These are phyloP conservation scores for Rallus limicola DNA, from an alignment of 2,113 vertebrate species.

Conservation along the genomic window DNA sequence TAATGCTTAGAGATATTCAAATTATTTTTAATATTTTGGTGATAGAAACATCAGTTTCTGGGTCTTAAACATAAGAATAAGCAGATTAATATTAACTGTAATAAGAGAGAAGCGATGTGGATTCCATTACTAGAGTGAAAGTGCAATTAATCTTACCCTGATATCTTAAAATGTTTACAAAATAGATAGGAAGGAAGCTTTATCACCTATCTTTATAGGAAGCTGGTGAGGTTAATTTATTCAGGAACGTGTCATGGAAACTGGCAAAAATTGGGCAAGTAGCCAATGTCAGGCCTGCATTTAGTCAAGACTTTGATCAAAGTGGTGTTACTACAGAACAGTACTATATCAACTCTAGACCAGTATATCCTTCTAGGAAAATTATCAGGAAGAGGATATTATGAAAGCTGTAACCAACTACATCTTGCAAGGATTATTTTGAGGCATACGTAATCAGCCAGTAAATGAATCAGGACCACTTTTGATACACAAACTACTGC, in stretches of 20 bases:
- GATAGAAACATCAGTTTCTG: not conserved
- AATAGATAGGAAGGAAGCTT: not conserved
- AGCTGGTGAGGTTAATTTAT: not conserved
- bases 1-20: not conserved
- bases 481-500: not conserved
- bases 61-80: not conserved
- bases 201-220: not conserved
- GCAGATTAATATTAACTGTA: not conserved
- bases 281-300: not conserved
- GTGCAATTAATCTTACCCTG: not conserved
- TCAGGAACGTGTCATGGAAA: not conserved
- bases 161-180: not conserved
- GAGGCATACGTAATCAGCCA: not conserved
- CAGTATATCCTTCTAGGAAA: not conserved
- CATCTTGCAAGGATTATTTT: not conserved
- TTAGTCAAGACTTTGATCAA: not conserved
- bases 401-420: not conserved
- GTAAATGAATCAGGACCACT: not conserved
- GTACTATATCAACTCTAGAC: not conserved
- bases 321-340: not conserved
- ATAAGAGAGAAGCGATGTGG: not conserved
- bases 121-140: not conserved
- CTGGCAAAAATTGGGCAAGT: not conserved
- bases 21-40: not conserved
- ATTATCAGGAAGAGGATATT: not conserved